Evolutionary conservation across 1,140 invertebrate species (phyloP).

Genomic region (Popillia japonica): DNA sequence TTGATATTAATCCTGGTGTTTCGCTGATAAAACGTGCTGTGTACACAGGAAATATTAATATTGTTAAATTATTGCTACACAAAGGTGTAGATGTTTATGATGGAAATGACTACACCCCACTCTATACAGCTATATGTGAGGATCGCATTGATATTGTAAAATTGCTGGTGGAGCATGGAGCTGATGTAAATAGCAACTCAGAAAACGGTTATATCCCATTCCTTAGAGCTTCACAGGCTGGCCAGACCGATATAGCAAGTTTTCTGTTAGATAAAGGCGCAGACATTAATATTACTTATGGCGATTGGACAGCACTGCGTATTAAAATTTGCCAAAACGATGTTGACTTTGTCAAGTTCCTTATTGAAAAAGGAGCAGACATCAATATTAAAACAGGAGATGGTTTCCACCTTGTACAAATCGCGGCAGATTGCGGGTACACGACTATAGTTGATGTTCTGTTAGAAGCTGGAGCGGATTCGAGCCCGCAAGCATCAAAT

Average conservation of each 20-base stretch:
- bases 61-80: neutral
- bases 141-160: neutral
- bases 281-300: neutral
- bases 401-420: neutral
- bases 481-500: neutral
- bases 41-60: no score
- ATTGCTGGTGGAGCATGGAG: neutral
- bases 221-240: no score
- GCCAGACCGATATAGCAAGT: no score
- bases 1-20: no score
- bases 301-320: neutral
- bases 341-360: neutral
- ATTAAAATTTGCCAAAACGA: neutral
- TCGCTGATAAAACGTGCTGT: no score
- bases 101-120: neutral
- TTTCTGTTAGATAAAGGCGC: neutral
- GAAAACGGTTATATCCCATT: no score
- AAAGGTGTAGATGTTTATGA: neutral
- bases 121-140: neutral
- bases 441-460: neutral
- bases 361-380: neutral
- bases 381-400: neutral
- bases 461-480: slow-evolving; percentile 1
- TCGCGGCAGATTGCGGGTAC: neutral
- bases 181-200: no score